Evolutionary conservation across 1,140 invertebrate species (phyloP).

Genomic region (Eulimnadia texana): DNA sequence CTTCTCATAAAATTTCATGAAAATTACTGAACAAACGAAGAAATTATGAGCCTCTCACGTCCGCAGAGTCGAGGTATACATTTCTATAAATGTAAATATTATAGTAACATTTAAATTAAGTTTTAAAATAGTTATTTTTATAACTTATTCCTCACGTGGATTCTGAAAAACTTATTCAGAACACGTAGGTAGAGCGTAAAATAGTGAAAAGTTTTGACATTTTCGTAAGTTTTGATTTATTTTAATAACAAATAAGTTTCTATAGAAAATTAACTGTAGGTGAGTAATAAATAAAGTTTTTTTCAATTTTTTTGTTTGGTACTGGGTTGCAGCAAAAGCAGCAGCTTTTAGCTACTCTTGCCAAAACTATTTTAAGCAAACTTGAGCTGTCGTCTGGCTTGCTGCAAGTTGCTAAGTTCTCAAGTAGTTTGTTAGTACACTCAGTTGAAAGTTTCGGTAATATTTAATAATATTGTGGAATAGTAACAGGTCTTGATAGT

Average conservation of each 20-base stretch:
- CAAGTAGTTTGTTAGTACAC: background rate
- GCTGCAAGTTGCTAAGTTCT: background rate
- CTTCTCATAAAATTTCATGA: background rate
- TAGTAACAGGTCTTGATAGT: background rate
- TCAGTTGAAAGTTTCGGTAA: background rate
- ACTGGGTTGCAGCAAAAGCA: background rate
- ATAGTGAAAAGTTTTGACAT: too few relatives aligned
- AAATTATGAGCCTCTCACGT: conserved; percentile 2
- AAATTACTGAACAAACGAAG: background rate
- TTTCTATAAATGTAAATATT: background rate
- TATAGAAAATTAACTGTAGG: background rate
- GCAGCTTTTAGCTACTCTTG: background rate
- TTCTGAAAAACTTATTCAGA: background rate
- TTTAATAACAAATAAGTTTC: background rate
- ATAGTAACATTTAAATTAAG: background rate
- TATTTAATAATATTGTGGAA: background rate
- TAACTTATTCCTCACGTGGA: background rate
- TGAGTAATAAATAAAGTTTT: background rate
- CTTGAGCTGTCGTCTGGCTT: background rate
- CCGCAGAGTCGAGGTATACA: conserved; percentile 11
- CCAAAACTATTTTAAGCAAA: background rate
- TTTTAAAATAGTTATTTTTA: background rate
- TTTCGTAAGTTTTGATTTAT: background rate
- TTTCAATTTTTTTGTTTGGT: background rate
- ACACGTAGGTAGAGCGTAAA: background rate